A percentile compares a stretch with the other conserved stretches of the same genome.
Evolutionary conservation across 2,113 vertebrate genomes (phyloP).

Genomic region (Edolisoma coerulescens): DNA sequence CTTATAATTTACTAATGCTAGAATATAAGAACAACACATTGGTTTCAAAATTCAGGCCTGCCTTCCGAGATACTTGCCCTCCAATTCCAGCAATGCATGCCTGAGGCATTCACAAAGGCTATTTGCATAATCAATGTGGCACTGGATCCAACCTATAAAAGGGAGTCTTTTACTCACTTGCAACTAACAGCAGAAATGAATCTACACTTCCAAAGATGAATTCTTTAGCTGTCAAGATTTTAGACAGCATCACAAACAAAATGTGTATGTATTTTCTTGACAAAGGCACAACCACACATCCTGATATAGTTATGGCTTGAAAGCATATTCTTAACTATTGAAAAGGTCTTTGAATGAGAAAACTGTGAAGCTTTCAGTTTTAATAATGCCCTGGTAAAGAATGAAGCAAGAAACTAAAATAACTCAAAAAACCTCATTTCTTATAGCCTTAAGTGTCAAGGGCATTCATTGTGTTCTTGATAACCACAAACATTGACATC

Average conservation of each 20-base stretch:
- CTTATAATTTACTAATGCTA: conserved; percentile 41
- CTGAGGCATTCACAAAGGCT: conserved; percentile 45
- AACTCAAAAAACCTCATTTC: conserved; percentile 33
- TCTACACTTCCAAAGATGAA: conserved; percentile 58
- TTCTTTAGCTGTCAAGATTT: conserved; percentile 67
- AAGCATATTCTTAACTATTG: conserved; percentile 70
- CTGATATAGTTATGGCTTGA: conserved; percentile 65
- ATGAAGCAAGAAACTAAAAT: conserved; percentile 63
- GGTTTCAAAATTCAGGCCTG: conserved; percentile 40
- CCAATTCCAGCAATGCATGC: conserved; percentile 41
- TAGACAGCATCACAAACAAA: conserved; percentile 68
- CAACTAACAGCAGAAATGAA: conserved; percentile 28
- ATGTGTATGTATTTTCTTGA: conserved; percentile 56
- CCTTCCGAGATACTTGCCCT: conserved; percentile 48
- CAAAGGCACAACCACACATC: conserved; percentile 54
- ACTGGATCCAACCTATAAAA: conserved; percentile 51
- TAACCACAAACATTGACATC: conserved; percentile 39
- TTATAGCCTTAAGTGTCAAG: conserved; percentile 51
- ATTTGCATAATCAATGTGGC: conserved; percentile 57
- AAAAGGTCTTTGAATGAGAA: conserved; percentile 68
- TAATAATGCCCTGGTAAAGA: conserved; percentile 64
- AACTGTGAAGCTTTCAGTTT: conserved; percentile 68
- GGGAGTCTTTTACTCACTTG: conserved; percentile 42
- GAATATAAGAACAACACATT: conserved; percentile 6
- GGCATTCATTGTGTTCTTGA: conserved; percentile 43